phyloP scores from a whole-genome alignment of 2,797 vertebrate genomes.

The Allobates femoralis region DNA sequence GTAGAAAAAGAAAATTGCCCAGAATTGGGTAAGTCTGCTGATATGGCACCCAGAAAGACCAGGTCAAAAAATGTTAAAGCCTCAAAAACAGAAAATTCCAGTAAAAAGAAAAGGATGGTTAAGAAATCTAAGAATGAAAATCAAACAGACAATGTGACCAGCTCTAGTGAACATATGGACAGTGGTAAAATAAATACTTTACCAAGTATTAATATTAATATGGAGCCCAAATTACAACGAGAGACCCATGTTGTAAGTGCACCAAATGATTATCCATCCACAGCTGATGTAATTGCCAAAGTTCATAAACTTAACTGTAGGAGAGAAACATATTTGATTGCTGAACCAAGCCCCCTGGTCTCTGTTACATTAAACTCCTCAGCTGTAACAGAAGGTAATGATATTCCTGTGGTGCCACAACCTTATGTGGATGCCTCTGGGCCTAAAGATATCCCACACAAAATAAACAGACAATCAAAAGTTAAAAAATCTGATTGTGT shows the following conservation, averaged over 20 bases:
- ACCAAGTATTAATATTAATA: background rate
- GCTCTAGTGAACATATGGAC: background rate
- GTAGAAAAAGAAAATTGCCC: background rate
- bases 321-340: constrained; percentile 40
- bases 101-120: constrained; percentile 16
- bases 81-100: constrained; percentile 23
- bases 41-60: constrained; percentile 35
- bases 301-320: background rate
- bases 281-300: background rate
- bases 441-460: background rate
- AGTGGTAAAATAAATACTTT: background rate
- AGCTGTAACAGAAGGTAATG: background rate
- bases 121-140: background rate
- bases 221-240: background rate
- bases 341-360: background rate
- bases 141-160: background rate
- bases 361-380: background rate
- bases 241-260: constrained; percentile 37
- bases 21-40: constrained; percentile 58
- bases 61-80: constrained; percentile 37
- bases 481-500: background rate
- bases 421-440: background rate
- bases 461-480: background rate
- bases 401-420: background rate
- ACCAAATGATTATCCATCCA: background rate